Conservation (phyloP, 2,797 vertebrate genomes). For the Tiaroga cobitis region DNA sequence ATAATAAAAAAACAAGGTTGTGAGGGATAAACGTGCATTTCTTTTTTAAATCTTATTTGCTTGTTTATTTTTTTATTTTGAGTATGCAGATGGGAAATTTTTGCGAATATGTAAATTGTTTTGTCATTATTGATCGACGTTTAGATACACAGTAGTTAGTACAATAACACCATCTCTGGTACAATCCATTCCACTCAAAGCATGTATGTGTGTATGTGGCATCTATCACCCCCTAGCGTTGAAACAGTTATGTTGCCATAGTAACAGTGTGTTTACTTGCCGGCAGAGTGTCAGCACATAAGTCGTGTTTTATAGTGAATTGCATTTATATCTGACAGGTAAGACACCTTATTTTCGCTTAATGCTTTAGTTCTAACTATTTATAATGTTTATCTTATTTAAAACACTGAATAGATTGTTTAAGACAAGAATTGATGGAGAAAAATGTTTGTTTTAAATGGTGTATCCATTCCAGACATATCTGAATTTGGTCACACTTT, state of each 20-base stretch:
- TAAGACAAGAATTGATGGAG: neutral
- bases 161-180: neutral
- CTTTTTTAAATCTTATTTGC: neutral
- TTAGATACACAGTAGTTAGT: neutral
- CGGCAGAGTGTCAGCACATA: no score
- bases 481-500: no score
- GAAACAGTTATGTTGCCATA: constrained; percentile 47
- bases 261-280: constrained; percentile 66
- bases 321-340: constrained; percentile 29
- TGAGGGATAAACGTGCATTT: neutral
- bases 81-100: neutral
- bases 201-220: no score
- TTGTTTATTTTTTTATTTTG: neutral
- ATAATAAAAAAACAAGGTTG: neutral
- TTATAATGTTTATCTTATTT: neutral
- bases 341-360: neutral
- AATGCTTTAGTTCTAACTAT: neutral
- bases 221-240: neutral
- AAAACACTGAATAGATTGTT: neutral
- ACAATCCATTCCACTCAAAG: neutral
- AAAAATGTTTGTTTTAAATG: neutral
- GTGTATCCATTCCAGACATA: no score
- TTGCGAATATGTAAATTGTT: neutral
- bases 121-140: neutral
- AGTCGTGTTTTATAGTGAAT: neutral